Conservation (phyloP, 2,797 vertebrate genomes). For the Acanthis flammea region DNA sequence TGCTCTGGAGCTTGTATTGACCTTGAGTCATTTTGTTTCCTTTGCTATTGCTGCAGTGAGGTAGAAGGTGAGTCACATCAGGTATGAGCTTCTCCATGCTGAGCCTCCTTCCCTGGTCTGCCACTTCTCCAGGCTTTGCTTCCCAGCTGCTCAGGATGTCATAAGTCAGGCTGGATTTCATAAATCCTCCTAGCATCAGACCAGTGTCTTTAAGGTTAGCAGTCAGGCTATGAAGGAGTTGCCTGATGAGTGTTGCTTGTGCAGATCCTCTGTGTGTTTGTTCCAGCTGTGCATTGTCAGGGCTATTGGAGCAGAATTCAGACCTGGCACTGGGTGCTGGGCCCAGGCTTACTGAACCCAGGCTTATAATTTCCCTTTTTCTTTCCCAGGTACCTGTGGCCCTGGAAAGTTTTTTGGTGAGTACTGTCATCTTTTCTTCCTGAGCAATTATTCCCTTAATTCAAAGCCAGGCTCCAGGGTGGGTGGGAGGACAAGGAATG, state of each 20-base stretch:
- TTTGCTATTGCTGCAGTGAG: neutral
- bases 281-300: neutral
- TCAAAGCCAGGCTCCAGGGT: neutral
- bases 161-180: neutral
- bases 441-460: neutral
- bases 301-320: neutral
- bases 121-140: neutral
- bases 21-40: neutral
- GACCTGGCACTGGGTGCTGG: neutral
- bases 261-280: neutral
- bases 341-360: neutral
- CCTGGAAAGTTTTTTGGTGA: constrained; percentile 60
- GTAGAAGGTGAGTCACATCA: neutral
- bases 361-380: neutral
- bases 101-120: neutral
- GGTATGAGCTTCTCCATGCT: accelerated
- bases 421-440: neutral
- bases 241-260: neutral
- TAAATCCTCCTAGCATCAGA: neutral
- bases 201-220: neutral
- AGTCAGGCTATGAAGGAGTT: neutral
- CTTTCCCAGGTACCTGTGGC: neutral
- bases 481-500: neutral
- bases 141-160: neutral
- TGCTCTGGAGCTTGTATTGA: neutral